These are phyloP conservation scores for Oppia nitens DNA, from an alignment of 1,140 invertebrate genomes.

Conservation along the genomic window DNA sequence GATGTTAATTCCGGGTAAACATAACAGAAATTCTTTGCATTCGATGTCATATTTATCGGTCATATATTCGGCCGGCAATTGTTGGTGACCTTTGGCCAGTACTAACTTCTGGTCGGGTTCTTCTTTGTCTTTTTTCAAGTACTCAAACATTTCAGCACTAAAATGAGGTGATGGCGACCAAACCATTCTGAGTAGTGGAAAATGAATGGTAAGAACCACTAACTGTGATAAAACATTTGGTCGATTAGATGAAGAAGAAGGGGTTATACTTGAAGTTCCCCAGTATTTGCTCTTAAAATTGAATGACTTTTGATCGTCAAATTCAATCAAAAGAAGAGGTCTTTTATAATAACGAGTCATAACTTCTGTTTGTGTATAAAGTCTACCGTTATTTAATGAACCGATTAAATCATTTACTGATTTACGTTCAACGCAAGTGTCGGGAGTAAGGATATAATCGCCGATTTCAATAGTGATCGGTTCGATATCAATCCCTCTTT, in stretches of 20 bases:
- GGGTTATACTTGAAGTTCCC: slow-evolving; percentile 10
- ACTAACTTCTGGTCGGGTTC: slow-evolving; percentile 20
- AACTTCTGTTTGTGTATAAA: slow-evolving; percentile 82
- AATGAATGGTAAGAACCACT: slow-evolving; percentile 81
- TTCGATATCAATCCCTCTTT: slow-evolving; percentile 77
- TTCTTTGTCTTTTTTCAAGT: slow-evolving; percentile 33
- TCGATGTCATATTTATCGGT: slow-evolving; percentile 52
- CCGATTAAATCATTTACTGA: slow-evolving; percentile 93
- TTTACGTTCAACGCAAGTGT: slow-evolving; percentile 91
- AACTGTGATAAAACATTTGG: slow-evolving; percentile 20
- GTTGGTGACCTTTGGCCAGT: slow-evolving; percentile 8
- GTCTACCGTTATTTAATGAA: slow-evolving; percentile 77
- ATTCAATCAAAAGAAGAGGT: slow-evolving; percentile 88
- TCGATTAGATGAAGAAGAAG: neutral
- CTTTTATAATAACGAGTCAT: slow-evolving; percentile 74
- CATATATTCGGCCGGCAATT: slow-evolving; percentile 20
- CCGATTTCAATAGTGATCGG: slow-evolving; percentile 79
- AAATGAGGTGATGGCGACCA: slow-evolving; percentile 92
- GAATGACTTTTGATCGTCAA: slow-evolving; percentile 84
- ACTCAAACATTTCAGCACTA: slow-evolving; percentile 82
- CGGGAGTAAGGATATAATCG: slow-evolving; percentile 92
- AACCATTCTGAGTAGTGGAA: slow-evolving; percentile 72
- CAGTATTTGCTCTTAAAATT: slow-evolving; percentile 18
- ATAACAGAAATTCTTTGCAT: slow-evolving; percentile 61
- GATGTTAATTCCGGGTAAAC: slow-evolving; percentile 71